Evolutionary conservation across 2,888 invertebrate genomes (phyloP).

Genomic region (Chironomus riparius): DNA sequence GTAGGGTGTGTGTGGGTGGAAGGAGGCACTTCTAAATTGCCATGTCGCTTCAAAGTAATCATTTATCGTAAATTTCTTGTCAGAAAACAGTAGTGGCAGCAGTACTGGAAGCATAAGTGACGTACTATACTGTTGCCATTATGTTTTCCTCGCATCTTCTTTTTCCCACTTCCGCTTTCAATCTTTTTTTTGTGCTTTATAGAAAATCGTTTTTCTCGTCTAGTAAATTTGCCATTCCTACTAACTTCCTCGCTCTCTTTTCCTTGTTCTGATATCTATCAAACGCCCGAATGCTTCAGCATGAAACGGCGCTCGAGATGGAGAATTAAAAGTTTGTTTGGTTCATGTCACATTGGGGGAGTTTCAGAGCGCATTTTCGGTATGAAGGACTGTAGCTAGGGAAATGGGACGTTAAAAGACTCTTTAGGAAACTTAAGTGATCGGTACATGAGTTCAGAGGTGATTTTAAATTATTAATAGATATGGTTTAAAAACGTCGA

Average conservation of each 20-base stretch:
- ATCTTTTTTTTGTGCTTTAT: too few relatives aligned
- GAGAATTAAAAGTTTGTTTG: not conserved
- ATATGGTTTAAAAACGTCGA: too few relatives aligned
- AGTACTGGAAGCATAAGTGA: constrained; percentile 3
- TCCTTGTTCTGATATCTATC: not conserved
- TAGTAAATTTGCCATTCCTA: not conserved
- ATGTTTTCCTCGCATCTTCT: not conserved
- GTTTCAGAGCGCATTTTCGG: not conserved
- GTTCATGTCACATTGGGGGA: not conserved
- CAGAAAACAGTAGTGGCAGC: not conserved
- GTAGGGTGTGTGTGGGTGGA: not conserved
- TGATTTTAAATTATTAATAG: too few relatives aligned
- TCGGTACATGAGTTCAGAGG: too few relatives aligned
- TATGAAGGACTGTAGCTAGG: too few relatives aligned
- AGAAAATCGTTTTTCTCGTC: not conserved
- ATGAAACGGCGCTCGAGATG: not conserved
- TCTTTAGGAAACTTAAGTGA: too few relatives aligned
- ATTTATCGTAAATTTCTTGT: constrained; percentile 18
- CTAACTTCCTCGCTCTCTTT: not conserved
- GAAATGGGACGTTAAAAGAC: too few relatives aligned
- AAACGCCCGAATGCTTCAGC: not conserved
- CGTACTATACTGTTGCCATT: not conserved
- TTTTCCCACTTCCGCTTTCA: too few relatives aligned
- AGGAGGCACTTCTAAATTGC: constrained; percentile 13
- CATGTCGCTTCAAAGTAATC: constrained; percentile 23